Evolutionary conservation across 2,797 vertebrate species (phyloP).

Genomic region (Tolypeutes matacus): DNA sequence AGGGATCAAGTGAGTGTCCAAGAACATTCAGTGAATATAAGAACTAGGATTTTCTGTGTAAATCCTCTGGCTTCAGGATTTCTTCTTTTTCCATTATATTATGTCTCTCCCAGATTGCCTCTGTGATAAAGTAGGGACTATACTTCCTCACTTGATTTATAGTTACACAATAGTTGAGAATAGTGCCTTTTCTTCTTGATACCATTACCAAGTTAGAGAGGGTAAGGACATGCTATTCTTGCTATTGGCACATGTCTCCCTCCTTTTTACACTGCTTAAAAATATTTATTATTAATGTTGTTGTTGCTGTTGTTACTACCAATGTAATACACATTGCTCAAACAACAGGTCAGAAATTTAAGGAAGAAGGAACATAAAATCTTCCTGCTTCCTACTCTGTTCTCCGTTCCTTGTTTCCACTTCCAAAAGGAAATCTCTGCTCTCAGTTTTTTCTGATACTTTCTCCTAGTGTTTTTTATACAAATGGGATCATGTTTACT

Average conservation of each 20-base stretch:
- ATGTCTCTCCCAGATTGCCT: not conserved
- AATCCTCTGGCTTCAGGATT: not conserved
- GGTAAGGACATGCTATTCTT: not conserved
- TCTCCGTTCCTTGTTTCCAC: not conserved
- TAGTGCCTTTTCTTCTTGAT: not conserved
- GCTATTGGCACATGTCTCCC: not conserved
- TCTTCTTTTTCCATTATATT: not conserved
- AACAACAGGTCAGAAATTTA: not conserved
- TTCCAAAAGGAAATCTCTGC: not conserved
- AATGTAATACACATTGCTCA: not conserved
- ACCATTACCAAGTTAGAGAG: not conserved
- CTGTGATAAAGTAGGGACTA: not conserved
- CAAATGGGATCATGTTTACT: not conserved
- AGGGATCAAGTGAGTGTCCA: not conserved
- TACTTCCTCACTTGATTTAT: not conserved
- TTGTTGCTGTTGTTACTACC: not conserved
- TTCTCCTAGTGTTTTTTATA: not conserved
- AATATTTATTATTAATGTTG: not conserved
- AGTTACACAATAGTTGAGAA: not conserved
- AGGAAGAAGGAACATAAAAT: not conserved
- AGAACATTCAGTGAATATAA: not conserved
- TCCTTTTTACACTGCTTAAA: not conserved
- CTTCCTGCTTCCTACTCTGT: not conserved
- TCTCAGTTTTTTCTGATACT: not conserved
- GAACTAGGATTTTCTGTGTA: not conserved